Evolutionary conservation across 2,797 vertebrate genomes (phyloP).

Genomic region (Onychomys leucogaster): DNA sequence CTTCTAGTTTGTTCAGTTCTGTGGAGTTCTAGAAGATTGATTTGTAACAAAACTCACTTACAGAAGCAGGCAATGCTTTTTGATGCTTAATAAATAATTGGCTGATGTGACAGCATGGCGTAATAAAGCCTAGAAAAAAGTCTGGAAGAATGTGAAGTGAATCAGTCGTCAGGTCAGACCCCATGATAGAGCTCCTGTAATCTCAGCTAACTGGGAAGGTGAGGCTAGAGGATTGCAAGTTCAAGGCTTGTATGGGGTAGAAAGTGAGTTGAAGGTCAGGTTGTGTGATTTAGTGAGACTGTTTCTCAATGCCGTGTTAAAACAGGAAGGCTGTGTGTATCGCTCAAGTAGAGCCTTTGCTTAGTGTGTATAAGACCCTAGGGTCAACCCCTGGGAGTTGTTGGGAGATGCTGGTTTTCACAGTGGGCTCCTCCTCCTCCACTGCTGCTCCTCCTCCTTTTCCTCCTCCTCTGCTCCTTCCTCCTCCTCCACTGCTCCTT

Average conservation of each 20-base stretch:
- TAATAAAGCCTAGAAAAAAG: constrained; percentile 33
- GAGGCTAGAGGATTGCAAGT: background rate
- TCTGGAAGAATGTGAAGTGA: constrained; percentile 53
- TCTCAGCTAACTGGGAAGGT: background rate
- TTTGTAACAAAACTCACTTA: constrained; percentile 39
- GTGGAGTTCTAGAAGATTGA: constrained; percentile 56
- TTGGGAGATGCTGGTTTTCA: constrained; percentile 17
- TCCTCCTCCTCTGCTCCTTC: too few relatives aligned
- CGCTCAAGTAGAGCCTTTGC: background rate
- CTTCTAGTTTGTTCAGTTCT: constrained; percentile 68
- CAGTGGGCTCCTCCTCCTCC: background rate
- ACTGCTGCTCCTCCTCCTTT: too few relatives aligned
- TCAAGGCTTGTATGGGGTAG: background rate
- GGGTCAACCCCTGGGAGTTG: background rate
- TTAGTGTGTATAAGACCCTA: background rate
- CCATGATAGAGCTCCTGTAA: background rate
- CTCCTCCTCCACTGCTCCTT: too few relatives aligned
- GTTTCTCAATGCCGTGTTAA: background rate
- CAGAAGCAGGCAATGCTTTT: constrained; percentile 9
- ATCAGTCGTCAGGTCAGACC: background rate
- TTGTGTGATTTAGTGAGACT: background rate
- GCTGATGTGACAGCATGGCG: constrained; percentile 27
- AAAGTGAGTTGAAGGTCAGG: background rate
- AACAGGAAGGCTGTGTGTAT: too few relatives aligned
- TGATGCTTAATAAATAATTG: constrained; percentile 65